A percentile compares a stretch with the other conserved stretches of the same genome.
phyloP scores from a whole-genome alignment of 37 sponge, comb jelly and placozoan species.

The Ianthella basta region DNA sequence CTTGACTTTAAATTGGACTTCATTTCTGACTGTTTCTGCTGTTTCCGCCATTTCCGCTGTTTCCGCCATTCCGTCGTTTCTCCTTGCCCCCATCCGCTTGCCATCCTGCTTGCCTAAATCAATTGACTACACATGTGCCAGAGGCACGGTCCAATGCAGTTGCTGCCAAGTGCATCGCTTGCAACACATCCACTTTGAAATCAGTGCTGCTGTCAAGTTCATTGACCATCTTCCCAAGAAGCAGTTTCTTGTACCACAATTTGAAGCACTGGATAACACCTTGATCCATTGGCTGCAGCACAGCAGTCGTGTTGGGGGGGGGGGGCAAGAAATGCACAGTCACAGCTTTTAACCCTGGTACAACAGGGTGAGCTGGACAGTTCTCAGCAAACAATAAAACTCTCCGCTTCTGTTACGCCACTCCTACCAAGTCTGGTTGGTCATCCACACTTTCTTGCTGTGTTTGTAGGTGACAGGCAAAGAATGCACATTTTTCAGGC shows the following conservation, averaged over 20 bases:
- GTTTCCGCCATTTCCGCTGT: too few species aligned
- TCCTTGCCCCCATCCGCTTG: too few species aligned
- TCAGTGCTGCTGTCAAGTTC: background rate
- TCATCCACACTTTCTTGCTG: slow-evolving; percentile 5
- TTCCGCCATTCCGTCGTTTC: too few species aligned
- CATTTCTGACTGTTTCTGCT: too few species aligned
- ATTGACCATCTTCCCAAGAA: slow-evolving; percentile 17
- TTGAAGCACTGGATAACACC: slow-evolving; percentile 13
- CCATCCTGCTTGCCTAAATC: slow-evolving; percentile 15
- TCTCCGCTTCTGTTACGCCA: slow-evolving; percentile 8
- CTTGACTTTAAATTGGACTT: too few species aligned
- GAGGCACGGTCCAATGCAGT: slow-evolving; percentile 4
- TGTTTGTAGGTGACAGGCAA: slow-evolving; percentile 12
- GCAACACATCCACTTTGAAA: slow-evolving; percentile 17
- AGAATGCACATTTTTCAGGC: slow-evolving; percentile 10
- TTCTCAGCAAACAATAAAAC: slow-evolving; percentile 11
- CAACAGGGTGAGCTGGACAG: slow-evolving; percentile 7
- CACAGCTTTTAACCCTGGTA: slow-evolving; percentile 13
- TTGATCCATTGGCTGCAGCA: slow-evolving; percentile 22
- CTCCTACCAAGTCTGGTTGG: slow-evolving; percentile 6
- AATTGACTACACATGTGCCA: background rate
- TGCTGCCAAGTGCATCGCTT: background rate
- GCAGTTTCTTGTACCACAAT: slow-evolving; percentile 21
- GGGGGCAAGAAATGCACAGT: slow-evolving; percentile 23
- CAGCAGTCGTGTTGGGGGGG: slow-evolving; percentile 14